Conservation (phyloP, 2,113 vertebrate species). For the Psittacula cyanocephala region DNA sequence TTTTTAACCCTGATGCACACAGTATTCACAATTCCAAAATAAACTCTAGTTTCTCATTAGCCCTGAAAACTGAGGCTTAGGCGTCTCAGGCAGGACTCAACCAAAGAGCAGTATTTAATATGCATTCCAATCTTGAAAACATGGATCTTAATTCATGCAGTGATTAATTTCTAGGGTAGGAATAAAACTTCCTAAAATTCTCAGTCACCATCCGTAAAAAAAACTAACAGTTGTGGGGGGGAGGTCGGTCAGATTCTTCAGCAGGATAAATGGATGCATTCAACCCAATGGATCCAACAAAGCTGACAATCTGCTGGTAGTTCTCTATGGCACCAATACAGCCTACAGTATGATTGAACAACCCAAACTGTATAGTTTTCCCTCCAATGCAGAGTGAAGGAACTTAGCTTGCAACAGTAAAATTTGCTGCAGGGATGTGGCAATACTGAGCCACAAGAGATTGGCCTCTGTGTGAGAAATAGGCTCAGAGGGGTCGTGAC, state of each 20-base stretch:
- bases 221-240: background rate
- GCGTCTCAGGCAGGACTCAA: background rate
- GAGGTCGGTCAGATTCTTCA: background rate
- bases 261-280: background rate
- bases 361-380: background rate
- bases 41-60: background rate
- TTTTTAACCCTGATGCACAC: background rate
- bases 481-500: rapidly evolving
- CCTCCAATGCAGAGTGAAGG: background rate
- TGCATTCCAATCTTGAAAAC: background rate
- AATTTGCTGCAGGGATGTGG: background rate
- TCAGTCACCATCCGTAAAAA: background rate
- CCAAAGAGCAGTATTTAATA: background rate
- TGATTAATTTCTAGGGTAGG: background rate
- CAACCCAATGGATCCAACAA: background rate
- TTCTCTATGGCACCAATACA: background rate
- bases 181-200: background rate
- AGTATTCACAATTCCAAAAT: background rate
- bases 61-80: background rate
- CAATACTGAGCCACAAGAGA: background rate
- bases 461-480: background rate
- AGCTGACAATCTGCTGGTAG: background rate
- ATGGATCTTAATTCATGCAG: background rate
- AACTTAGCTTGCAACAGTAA: background rate
- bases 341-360: background rate